A percentile compares a stretch with the other conserved stretches of the same genome.
phyloP scores from a whole-genome alignment of 2,113 vertebrate genomes.

The Chascanopsetta lugubris region DNA sequence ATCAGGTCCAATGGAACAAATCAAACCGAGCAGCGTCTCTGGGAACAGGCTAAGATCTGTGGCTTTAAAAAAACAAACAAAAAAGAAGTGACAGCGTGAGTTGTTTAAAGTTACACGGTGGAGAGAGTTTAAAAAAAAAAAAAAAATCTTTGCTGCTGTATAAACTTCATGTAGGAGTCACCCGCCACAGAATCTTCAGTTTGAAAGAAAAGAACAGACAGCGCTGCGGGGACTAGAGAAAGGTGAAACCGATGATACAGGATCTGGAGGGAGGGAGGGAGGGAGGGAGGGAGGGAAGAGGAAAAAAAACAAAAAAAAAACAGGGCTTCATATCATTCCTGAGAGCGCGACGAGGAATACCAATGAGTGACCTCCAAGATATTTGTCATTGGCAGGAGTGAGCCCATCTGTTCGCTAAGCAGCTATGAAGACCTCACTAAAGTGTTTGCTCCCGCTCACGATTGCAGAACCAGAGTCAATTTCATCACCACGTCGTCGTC shows the following conservation, averaged over 20 bases:
- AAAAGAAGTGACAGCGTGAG: not conserved
- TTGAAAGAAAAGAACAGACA: constrained; percentile 37
- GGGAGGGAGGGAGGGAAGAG: constrained; percentile 26
- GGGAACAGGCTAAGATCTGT: not conserved
- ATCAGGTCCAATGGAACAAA: not conserved
- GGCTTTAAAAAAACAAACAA: no score
- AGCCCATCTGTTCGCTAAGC: constrained; percentile 54
- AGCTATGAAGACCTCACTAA: constrained; percentile 32
- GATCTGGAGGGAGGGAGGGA: constrained; percentile 26
- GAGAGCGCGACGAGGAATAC: constrained; percentile 58
- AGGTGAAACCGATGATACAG: constrained; percentile 39
- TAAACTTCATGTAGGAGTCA: constrained; percentile 14
- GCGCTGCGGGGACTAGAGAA: constrained; percentile 26
- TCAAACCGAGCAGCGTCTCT: not conserved
- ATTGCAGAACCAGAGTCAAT: constrained; percentile 36
- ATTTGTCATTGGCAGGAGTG: constrained; percentile 57
- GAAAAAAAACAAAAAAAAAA: constrained; percentile 24
- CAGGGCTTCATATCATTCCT: constrained; percentile 40
- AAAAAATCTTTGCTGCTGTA: not conserved
- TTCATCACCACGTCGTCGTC: no score
- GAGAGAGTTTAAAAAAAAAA: not conserved
- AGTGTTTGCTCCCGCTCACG: constrained; percentile 31
- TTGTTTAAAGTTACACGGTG: not conserved
- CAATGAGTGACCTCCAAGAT: constrained; percentile 63
- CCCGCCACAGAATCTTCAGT: constrained; percentile 21